Evolutionary conservation across 2,113 vertebrate species (phyloP).

Genomic region (Percina caprodes): DNA sequence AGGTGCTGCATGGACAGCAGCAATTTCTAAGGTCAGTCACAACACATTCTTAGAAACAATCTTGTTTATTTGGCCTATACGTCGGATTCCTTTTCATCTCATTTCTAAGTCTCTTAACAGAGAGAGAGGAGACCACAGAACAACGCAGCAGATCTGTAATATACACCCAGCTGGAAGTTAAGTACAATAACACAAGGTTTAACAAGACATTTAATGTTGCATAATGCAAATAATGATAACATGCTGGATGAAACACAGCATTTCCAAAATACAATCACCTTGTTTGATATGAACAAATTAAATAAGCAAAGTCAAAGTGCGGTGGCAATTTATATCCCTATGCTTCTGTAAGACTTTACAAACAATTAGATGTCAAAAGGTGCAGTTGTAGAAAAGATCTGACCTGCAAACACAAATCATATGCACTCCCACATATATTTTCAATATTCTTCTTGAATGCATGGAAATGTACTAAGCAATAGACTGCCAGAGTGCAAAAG

Average conservation of each 20-base stretch:
- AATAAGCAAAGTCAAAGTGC: slow-evolving; percentile 64
- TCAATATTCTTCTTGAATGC: slow-evolving; percentile 28
- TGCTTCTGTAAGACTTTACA: slow-evolving; percentile 61
- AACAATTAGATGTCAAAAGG: slow-evolving; percentile 54
- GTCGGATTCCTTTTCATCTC: slow-evolving; percentile 24
- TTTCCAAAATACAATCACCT: slow-evolving; percentile 74
- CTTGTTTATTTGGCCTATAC: slow-evolving; percentile 19
- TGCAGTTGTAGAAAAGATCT: slow-evolving; percentile 52
- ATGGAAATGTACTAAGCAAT: slow-evolving; percentile 31
- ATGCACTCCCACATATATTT: slow-evolving; percentile 18
- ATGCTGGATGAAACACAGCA: slow-evolving; percentile 34
- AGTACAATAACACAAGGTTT: slow-evolving; percentile 32
- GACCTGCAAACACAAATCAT: slow-evolving; percentile 14
- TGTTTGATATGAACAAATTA: slow-evolving; percentile 65
- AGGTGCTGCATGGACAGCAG: slow-evolving; percentile 39
- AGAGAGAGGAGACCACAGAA: slow-evolving; percentile 39
- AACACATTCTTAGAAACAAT: slow-evolving; percentile 57
- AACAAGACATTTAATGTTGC: slow-evolving; percentile 48
- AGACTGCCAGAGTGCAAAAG: slow-evolving; percentile 63
- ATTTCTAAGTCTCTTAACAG: slow-evolving; percentile 51
- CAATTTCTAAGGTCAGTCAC: slow-evolving; percentile 63
- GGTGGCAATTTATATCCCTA: slow-evolving; percentile 41
- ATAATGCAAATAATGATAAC: slow-evolving; percentile 19
- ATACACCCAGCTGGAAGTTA: slow-evolving; percentile 35
- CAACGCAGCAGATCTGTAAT: slow-evolving; percentile 32